Evolutionary conservation across 2,113 vertebrate genomes (phyloP), one percentile per base, ranked within the genome.

Genomic region (Cynocephalus volans): DNA sequence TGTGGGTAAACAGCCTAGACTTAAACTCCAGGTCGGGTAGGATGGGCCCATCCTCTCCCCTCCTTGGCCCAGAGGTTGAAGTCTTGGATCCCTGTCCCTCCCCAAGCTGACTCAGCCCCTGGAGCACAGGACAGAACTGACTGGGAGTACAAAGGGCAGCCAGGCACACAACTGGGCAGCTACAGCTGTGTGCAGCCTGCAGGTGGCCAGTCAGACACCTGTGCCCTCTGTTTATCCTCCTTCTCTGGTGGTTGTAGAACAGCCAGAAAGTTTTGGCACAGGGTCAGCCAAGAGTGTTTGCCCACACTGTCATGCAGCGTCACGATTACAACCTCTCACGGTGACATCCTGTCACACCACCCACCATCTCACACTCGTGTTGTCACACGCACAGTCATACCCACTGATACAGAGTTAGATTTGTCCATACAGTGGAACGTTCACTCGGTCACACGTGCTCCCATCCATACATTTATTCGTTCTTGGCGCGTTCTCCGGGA

Each of bases 31-130:
- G 70, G 31, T 36, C 2, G 70, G 11, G 9, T 62, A 60, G 84
- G 24, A 36, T 21, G 14, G 58, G n/a, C 5, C 31, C 9, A 1
- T 48, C 1, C 21, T 77, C n/a, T 24, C 0, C 52, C 86, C 21
- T 83, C 60, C 50, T 85, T 19, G 48, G 31, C 17, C 52, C 72
- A 67, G 70, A 75, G 96, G 86, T 91, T 92, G 58, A 97, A 96
- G 62, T 93, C 79, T 86, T 76, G 9, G 17, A 3, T 14, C 5
- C 62, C 33, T 8, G 5, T 36, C 24, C 41, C 21, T 84, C 76
- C 12, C 45, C 76, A 75, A 31, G 54, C 77, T 69, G 77, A 62
- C 52, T 93, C 67, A 76, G 56, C 31, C 62, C 50, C 73, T 56
- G 41, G 58, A 90, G 52, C 85, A 50, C 48, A 81, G 83, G 65